phyloP scores from a whole-genome alignment of 2,113 vertebrate species.

The Corythaixoides concolor region DNA sequence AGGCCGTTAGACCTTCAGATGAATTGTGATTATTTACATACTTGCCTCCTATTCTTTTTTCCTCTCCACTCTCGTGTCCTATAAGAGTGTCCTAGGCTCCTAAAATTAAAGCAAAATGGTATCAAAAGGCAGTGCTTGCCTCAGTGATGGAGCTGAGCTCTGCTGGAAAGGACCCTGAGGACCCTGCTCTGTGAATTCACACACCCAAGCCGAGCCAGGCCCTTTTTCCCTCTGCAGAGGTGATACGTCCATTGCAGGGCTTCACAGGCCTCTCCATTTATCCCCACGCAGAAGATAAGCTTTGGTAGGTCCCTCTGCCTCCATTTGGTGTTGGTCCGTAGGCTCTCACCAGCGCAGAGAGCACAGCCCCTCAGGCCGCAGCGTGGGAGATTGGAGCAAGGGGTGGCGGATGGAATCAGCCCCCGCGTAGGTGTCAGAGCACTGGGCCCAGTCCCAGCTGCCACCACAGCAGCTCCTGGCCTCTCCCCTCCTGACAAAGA shows the following conservation, averaged over 20 bases:
- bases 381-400: background rate
- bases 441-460: background rate
- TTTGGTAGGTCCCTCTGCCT: background rate
- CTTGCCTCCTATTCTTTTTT: background rate
- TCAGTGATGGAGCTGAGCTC: background rate
- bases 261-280: accelerated
- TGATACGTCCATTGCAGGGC: background rate
- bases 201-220: accelerated
- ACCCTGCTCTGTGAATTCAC: accelerated
- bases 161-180: background rate
- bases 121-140: background rate
- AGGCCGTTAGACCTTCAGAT: constrained; percentile 39
- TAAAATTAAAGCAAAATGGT: background rate
- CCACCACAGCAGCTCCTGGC: too few species aligned
- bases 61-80: background rate
- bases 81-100: background rate
- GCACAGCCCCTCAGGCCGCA: background rate
- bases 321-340: accelerated
- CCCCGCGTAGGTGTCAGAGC: background rate
- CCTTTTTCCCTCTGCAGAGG: background rate
- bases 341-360: background rate
- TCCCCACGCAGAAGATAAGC: accelerated
- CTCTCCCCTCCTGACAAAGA: background rate
- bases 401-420: background rate
- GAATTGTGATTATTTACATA: constrained; percentile 51